A percentile compares a stretch with the other conserved stretches of the same genome.
Evolutionary conservation across 2,113 vertebrate species (phyloP).

Genomic region (Nothocercus nigrocapillus): DNA sequence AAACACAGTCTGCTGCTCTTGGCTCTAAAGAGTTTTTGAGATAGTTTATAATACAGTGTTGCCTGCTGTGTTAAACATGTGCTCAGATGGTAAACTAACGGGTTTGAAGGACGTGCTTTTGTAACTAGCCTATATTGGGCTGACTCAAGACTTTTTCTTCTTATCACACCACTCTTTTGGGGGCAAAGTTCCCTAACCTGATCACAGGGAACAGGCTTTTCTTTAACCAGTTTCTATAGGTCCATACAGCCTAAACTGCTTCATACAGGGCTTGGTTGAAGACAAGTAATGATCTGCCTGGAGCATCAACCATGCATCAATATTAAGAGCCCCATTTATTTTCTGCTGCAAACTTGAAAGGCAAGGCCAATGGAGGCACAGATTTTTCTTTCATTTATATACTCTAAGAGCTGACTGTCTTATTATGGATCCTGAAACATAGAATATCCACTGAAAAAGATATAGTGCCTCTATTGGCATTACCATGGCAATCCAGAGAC

Average conservation of each 20-base stretch:
- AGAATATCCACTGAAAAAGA: not conserved
- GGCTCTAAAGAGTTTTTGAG: conserved; percentile 3
- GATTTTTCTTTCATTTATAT: not conserved
- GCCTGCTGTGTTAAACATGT: conserved; percentile 47
- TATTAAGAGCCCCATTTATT: not conserved
- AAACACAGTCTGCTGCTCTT: conserved; percentile 54
- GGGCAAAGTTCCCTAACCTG: not conserved
- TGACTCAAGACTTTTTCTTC: not conserved
- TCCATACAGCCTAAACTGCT: not conserved
- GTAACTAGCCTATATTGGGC: not conserved
- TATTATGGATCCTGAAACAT: not conserved
- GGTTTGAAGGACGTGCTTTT: conserved; percentile 18
- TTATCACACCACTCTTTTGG: not conserved
- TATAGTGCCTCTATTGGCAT: not conserved
- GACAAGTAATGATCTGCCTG: not conserved
- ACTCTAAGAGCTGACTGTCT: not conserved
- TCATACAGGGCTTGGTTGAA: not conserved
- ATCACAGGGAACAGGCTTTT: not conserved
- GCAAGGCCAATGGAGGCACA: not conserved
- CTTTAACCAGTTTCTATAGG: not conserved
- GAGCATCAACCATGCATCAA: not conserved
- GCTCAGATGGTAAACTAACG: not conserved
- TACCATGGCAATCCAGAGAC: not conserved
- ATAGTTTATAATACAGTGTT: not conserved
- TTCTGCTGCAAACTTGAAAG: not conserved